phyloP scores from a whole-genome alignment of 2,888 invertebrate species.

The Drosophila niveifrons region DNA sequence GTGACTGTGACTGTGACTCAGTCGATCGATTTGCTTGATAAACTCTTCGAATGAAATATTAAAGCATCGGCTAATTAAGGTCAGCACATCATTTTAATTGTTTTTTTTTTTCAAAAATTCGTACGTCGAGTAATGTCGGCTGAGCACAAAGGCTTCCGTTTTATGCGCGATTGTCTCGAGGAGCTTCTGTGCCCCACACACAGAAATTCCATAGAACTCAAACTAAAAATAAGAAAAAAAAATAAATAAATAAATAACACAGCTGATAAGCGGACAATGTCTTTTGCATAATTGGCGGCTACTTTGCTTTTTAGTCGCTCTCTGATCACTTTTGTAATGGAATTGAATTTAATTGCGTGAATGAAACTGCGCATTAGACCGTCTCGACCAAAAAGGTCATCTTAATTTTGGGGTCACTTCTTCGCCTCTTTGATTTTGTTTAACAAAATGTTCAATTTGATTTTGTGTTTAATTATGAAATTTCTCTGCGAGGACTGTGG shows the following conservation, averaged over 20 bases:
- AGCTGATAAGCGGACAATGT: slow-evolving; percentile 60
- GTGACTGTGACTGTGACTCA: slow-evolving; percentile 52
- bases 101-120: slow-evolving; percentile 64
- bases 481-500: slow-evolving; percentile 48
- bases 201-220: slow-evolving; percentile 48
- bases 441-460: slow-evolving; percentile 50
- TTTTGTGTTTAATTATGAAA: slow-evolving; percentile 51
- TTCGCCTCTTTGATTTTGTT: slow-evolving; percentile 22
- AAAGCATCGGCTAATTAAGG: slow-evolving; percentile 70
- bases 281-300: slow-evolving; percentile 74
- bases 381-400: background rate
- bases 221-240: no score
- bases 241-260: slow-evolving; percentile 15
- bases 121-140: slow-evolving; percentile 46
- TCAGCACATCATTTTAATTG: slow-evolving; percentile 68
- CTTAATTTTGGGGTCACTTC: background rate
- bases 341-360: slow-evolving; percentile 41
- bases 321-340: slow-evolving; percentile 54
- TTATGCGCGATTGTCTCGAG: slow-evolving; percentile 19
- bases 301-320: slow-evolving; percentile 58
- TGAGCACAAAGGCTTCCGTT: slow-evolving; percentile 60
- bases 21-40: slow-evolving; percentile 16
- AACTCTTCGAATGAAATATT: background rate
- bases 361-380: slow-evolving; percentile 34
- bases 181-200: background rate